Percentiles rank a stretch among this genome's conserved stretches.
These are phyloP conservation scores for Paramuricea clavata DNA, from an alignment of 92 coral and sea anemone species.

Conservation along the genomic window DNA sequence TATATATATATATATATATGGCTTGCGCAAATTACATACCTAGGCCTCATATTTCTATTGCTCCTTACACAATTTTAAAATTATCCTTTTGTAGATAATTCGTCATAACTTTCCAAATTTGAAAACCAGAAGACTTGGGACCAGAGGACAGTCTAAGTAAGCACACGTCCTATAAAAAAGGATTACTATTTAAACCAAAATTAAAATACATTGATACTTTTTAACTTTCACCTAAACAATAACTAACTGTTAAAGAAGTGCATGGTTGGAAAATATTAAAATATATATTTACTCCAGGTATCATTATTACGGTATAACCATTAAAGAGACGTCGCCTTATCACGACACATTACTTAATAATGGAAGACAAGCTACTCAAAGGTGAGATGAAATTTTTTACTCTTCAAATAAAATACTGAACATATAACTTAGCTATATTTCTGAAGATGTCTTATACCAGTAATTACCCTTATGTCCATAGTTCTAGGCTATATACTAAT, in stretches of 20 bases:
- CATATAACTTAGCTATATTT: too few species aligned
- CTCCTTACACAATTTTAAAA: neutral
- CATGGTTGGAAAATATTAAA: too few species aligned
- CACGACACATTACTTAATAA: slow-evolving; percentile 94
- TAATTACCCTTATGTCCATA: too few species aligned
- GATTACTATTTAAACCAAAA: too few species aligned
- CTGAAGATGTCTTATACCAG: too few species aligned
- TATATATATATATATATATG: too few species aligned
- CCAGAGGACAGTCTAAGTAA: slow-evolving; percentile 98
- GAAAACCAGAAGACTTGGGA: slow-evolving; percentile 94
- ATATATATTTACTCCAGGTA: slow-evolving; percentile 71
- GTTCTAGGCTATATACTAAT: neutral
- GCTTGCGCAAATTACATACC: too few species aligned
- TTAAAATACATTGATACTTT: too few species aligned
- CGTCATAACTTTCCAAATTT: slow-evolving; percentile 98
- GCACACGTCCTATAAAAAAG: slow-evolving; percentile 35
- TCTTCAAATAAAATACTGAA: too few species aligned
- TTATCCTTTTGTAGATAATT: slow-evolving; percentile 75
- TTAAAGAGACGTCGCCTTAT: slow-evolving; percentile 92
- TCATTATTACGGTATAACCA: slow-evolving; percentile 98
- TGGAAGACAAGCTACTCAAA: slow-evolving; percentile 91
- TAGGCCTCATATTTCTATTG: neutral
- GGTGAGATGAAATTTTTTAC: slow-evolving; percentile 64
- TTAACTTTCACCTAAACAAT: too few species aligned
- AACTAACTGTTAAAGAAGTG: too few species aligned